Evolutionary conservation across 2,113 vertebrate genomes (phyloP), one percentile per base, ranked within the genome.

Genomic region (Struthio camelus): DNA sequence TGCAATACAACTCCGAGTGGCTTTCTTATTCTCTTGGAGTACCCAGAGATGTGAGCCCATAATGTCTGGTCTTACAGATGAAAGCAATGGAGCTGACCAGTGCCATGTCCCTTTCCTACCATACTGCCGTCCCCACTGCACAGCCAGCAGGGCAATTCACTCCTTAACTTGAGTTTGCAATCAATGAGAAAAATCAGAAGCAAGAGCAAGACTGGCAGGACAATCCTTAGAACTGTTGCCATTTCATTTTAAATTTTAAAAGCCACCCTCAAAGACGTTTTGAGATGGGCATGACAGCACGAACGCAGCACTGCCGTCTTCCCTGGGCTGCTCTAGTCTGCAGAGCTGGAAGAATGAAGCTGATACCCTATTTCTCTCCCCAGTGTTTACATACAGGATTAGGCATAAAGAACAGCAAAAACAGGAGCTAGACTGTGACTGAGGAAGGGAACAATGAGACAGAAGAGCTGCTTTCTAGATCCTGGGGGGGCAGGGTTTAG

Each of bases 301-400:
- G 24, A 71, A 42, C 36, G 23, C 0, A 0, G 19, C 18, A 34
- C 46, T 87, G 34, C n/a, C 1, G 0, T 18, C 30, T 59, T 72
- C 51, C 58, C 67, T 51, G 53, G 78, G 34, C 32, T 38, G 72
- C 30, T 91, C 72, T 40, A 62, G 66, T 12, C 59, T 75, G 61
- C 23, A 44, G 40, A 79, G 54, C 23, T 79, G 59, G 40, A 73
- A 83, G 34, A 78, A 89, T 46, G n/a, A 88, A 73, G 77, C 53
- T 1, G 0, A 69, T 7, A 59, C 6, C 2, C 11, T 11, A 86
- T 38, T 56, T 66, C 40, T 36, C n/a, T 70, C 22, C 14, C 18
- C 2, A 1, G 25, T 75, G 27, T 53, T 73, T 66, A 15, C 44
- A 48, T 19, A 14, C 2, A 51, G 54, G 28, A 56, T 20, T 66